Conservation (phyloP, 2,113 vertebrate genomes). For the Periophthalmodon schlosseri region DNA sequence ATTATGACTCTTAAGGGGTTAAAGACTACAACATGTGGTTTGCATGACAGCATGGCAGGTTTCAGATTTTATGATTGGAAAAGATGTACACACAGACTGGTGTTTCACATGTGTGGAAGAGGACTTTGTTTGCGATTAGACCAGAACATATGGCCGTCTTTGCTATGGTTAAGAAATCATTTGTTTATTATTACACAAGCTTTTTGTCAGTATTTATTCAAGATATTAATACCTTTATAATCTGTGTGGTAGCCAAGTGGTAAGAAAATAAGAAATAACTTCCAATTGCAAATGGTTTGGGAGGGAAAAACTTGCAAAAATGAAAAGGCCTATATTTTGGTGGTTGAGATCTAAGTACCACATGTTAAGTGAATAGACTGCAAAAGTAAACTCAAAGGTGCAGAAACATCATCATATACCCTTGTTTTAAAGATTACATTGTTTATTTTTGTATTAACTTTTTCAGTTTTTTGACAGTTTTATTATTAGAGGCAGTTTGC, state of each 20-base stretch:
- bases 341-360: no score
- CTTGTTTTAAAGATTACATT: no score
- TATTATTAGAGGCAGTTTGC: no score
- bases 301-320: no score
- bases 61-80: conserved; percentile 2
- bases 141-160: conserved; percentile 17
- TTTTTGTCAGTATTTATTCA: not conserved
- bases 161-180: conserved; percentile 4
- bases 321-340: no score
- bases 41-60: not conserved
- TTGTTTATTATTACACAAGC: not conserved
- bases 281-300: no score
- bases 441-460: no score
- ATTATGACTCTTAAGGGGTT: conserved; percentile 3
- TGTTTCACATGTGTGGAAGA: conserved; percentile 22
- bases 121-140: conserved; percentile 11
- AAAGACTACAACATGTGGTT: conserved; percentile 9
- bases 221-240: not conserved
- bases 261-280: no score
- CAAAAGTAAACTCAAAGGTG: not conserved
- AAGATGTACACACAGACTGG: conserved; percentile 22
- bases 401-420: no score
- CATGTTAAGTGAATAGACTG: no score
- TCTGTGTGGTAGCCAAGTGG: not conserved
- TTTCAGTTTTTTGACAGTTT: no score